Evolutionary conservation across 1,140 invertebrate species (phyloP).

Genomic region (Drosophila elegans): DNA sequence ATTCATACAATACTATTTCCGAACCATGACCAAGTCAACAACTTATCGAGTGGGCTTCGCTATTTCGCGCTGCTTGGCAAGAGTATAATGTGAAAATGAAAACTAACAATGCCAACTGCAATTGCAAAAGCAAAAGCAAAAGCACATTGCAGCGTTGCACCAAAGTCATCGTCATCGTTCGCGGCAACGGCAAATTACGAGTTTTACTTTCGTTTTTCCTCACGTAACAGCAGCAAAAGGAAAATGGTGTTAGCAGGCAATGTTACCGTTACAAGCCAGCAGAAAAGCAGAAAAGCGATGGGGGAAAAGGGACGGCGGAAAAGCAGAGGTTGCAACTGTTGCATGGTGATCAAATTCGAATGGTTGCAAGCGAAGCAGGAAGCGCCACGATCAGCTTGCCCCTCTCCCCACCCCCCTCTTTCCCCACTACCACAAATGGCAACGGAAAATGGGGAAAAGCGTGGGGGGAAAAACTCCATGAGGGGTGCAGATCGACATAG

Average conservation of each 20-base stretch:
- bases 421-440: neutral
- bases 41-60: constrained; percentile 27
- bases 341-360: constrained; percentile 63
- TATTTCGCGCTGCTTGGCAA: constrained; percentile 17
- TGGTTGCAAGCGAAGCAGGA: constrained; percentile 66
- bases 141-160: constrained; percentile 59
- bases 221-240: constrained; percentile 77
- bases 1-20: constrained; percentile 21
- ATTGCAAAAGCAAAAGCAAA: constrained; percentile 33
- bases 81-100: constrained; percentile 58
- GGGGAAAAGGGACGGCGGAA: neutral
- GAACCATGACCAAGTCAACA: constrained; percentile 47
- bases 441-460: constrained; percentile 22
- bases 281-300: neutral
- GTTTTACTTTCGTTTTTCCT: constrained; percentile 80
- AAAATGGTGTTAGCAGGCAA: constrained; percentile 83
- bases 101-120: constrained; percentile 79
- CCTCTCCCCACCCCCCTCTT: neutral
- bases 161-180: constrained; percentile 56
- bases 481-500: constrained; percentile 4
- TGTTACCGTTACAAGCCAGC: constrained; percentile 57
- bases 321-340: constrained; percentile 37
- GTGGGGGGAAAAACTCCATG: neutral
- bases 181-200: constrained; percentile 51
- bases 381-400: constrained; percentile 49